Percentiles rank a stretch among this genome's conserved stretches.
Conservation (phyloP, 2,797 vertebrate species). For the Tapirus indicus region DNA sequence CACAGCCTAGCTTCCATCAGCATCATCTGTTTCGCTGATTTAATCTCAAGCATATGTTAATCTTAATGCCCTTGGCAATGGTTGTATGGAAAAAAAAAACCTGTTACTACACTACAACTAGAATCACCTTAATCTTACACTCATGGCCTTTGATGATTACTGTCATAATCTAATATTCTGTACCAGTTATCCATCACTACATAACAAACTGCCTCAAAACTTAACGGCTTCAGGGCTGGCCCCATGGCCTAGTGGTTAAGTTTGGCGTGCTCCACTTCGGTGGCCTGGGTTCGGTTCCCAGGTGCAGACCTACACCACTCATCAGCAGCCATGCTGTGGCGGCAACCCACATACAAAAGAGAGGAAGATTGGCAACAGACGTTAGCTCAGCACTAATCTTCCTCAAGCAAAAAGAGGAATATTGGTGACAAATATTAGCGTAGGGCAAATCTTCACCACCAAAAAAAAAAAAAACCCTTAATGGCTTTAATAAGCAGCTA, state of each 20-base stretch:
- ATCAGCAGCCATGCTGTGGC: too few relatives aligned
- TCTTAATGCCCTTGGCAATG: not conserved
- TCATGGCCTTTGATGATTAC: not conserved
- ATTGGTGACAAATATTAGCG: too few relatives aligned
- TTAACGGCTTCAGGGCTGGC: not conserved
- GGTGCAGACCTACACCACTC: too few relatives aligned
- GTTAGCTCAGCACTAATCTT: too few relatives aligned
- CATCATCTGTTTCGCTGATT: not conserved
- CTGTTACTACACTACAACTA: not conserved
- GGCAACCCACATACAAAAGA: too few relatives aligned
- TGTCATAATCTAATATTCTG: not conserved
- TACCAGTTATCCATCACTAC: not conserved
- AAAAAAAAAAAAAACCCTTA: not conserved
- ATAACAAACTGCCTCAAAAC: slow-evolving; percentile 20
- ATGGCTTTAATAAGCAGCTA: not conserved
- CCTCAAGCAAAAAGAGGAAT: too few relatives aligned
- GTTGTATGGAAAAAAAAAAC: not conserved
- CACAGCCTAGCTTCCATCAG: not conserved
- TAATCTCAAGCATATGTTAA: not conserved
- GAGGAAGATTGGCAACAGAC: too few relatives aligned
- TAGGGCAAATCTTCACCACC: too few relatives aligned
- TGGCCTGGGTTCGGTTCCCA: too few relatives aligned
- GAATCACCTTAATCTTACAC: not conserved
- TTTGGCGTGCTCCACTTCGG: too few relatives aligned
- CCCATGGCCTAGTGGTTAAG: too few relatives aligned